phyloP scores from a whole-genome alignment of 2,888 invertebrate species.

The Eumacrocentrus americanus region DNA sequence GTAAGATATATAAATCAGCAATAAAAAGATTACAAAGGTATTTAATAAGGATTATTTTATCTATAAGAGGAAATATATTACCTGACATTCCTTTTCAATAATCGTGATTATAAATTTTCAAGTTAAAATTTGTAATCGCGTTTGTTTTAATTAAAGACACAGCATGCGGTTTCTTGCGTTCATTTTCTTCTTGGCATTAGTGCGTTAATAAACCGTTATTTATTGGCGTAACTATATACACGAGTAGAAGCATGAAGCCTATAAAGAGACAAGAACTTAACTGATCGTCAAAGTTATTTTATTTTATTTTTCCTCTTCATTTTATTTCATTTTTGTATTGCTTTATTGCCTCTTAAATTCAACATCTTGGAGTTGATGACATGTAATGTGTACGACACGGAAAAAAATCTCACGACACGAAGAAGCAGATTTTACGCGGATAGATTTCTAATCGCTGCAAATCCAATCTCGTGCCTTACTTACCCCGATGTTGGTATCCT shows the following conservation, averaged over 20 bases:
- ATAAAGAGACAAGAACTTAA: neutral
- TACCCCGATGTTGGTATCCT: slow-evolving; percentile 43
- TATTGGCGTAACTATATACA: slow-evolving; percentile 36
- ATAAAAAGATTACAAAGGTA: slow-evolving; percentile 11
- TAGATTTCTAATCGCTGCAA: slow-evolving; percentile 57
- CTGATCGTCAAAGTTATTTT: neutral
- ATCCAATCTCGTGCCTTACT: slow-evolving; percentile 57
- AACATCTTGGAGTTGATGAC: slow-evolving; percentile 14
- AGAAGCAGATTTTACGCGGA: slow-evolving; percentile 55
- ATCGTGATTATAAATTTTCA: slow-evolving; percentile 46
- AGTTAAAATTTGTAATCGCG: slow-evolving; percentile 50
- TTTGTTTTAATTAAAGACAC: slow-evolving; percentile 58
- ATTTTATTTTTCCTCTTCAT: neutral
- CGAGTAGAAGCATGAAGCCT: neutral
- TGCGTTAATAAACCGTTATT: slow-evolving; percentile 50
- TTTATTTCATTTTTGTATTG: neutral
- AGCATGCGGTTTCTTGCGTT: slow-evolving; percentile 45
- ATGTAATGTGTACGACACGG: neutral
- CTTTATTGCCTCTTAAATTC: neutral
- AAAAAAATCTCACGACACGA: slow-evolving; percentile 13
- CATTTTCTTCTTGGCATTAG: slow-evolving; percentile 47
- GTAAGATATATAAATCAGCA: slow-evolving; percentile 19
- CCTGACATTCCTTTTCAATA: no score
- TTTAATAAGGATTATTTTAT: slow-evolving; percentile 5
- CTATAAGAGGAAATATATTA: neutral